Conservation (phyloP, 2,888 invertebrate species). For the Acanthoscelides obtectus region DNA sequence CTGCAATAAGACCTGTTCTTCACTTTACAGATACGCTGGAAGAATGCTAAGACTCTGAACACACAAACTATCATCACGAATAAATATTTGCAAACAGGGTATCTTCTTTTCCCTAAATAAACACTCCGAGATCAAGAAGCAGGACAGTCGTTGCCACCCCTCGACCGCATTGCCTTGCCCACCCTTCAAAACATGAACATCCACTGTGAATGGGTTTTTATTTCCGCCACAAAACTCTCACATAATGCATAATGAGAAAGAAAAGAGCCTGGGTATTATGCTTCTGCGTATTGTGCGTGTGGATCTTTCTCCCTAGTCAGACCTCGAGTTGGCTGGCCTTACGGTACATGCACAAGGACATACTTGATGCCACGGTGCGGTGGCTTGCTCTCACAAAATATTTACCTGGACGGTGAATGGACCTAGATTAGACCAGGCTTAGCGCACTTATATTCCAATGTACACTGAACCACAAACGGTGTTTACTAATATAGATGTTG, state of each 20-base stretch:
- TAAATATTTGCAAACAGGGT: neutral
- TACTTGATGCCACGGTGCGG: neutral
- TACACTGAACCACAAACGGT: neutral
- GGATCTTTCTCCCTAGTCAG: no score
- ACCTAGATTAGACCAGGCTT: neutral
- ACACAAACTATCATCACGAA: no score
- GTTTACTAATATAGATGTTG: no score
- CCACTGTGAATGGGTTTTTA: constrained; percentile 37
- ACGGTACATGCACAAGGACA: neutral
- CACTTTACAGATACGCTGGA: no score
- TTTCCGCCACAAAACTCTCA: constrained; percentile 42
- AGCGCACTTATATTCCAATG: neutral
- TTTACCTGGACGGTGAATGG: neutral
- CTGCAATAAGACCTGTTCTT: no score
- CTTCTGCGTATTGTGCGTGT: neutral
- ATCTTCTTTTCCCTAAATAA: neutral
- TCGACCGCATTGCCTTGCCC: constrained; percentile 15
- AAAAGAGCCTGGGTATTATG: neutral
- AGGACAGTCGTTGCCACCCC: constrained; percentile 9
- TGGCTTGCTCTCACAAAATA: neutral
- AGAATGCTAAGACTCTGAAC: no score
- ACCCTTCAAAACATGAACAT: constrained; percentile 15
- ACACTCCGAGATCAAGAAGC: constrained; percentile 5
- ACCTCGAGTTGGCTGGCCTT: neutral
- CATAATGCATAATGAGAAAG: constrained; percentile 32